Evolutionary conservation across 1,140 invertebrate species (phyloP), one percentile per base, ranked within the genome.

Genomic region (Ylistrum balloti): DNA sequence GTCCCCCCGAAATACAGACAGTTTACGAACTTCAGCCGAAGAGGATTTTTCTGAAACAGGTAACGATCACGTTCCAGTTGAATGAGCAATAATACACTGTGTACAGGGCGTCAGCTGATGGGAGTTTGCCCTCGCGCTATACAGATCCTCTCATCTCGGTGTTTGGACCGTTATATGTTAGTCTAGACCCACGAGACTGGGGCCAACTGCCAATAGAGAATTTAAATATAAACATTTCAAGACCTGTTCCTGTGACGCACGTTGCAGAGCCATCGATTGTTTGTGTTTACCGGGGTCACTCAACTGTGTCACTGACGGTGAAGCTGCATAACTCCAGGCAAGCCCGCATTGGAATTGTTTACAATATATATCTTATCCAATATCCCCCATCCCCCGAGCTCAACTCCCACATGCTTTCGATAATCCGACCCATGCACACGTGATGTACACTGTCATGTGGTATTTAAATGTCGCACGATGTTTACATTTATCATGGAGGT

Each of bases 1-100:
- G 56, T 74, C 56, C 56, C 56, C 56, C 56, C 56, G 28, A 74
- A 74, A 74, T 74, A 74, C 56, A 22, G 56, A 74, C n/a, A 74
- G 56, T 17, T 74, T 74, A 74, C 56, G 56, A 28, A 74, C 9
- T 74, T 74, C 56, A 74, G 28, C 56, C 22, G 56, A 74, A 17
- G 56, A 74, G 22, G 56, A 74, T 1, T 74, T 74, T 74, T 74
- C 56, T 28, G 56, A 74, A 74, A 74, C 56, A 74, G 56, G 56
- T 74, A 74, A 74, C 22, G 22, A 28, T 17, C 56, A 74, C n/a
- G 56, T 74, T 74, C 56, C 56, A 74, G 22, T 74, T 74, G 56
- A 28, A 74, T 74, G 56, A 74, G 56, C 56, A 74, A 74, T 74
- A n/a, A n/a, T 74, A 74, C n/a, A 74, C 9, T 74, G 56, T 74